Conservation (phyloP, 2,888 invertebrate genomes). For the Loripinus fragilis region DNA sequence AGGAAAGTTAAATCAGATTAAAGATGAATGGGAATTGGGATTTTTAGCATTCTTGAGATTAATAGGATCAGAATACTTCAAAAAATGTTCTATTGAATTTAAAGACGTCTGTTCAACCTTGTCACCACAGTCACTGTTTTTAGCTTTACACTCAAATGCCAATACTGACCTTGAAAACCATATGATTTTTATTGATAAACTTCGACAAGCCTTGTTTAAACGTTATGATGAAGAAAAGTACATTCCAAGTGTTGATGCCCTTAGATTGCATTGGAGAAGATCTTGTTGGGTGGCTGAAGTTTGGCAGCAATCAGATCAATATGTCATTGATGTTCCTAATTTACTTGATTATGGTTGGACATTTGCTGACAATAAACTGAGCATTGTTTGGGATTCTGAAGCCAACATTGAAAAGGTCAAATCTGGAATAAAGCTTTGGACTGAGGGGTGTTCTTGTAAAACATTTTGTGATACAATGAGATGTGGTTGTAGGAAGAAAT, state of each 20-base stretch:
- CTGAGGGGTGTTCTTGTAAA: constrained; percentile 15
- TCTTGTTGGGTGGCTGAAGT: constrained; percentile 22
- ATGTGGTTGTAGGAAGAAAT: constrained; percentile 19
- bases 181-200: neutral
- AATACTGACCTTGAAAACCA: constrained; percentile 1
- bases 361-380: neutral
- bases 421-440: constrained; percentile 16
- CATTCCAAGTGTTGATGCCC: constrained; percentile 12
- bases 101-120: neutral
- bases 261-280: constrained; percentile 13
- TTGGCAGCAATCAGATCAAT: constrained; percentile 14
- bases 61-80: constrained; percentile 19
- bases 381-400: constrained; percentile 16
- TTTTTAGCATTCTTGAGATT: constrained; percentile 14
- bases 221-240: constrained; percentile 17
- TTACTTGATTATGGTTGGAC: neutral
- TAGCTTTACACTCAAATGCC: neutral
- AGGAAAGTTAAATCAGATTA: neutral
- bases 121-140: neutral
- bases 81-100: constrained; percentile 13
- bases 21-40: neutral
- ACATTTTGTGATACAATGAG: neutral
- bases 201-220: constrained; percentile 15
- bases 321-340: neutral
- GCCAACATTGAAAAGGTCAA: constrained; percentile 9